phyloP scores from a whole-genome alignment of 2,797 vertebrate genomes.

The Xenops minutus region DNA sequence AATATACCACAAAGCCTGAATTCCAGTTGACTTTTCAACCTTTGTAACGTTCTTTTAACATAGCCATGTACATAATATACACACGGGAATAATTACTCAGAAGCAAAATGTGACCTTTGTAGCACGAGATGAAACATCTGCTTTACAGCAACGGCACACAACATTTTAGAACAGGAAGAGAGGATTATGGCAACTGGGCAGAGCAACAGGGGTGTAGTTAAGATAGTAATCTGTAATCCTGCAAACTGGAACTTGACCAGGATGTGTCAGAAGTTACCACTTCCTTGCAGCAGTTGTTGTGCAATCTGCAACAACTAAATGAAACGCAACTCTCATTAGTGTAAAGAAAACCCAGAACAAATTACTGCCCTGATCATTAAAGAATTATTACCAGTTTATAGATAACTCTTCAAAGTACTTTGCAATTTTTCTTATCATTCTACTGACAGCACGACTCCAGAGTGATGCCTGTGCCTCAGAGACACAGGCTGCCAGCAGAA shows the following conservation, averaged over 20 bases:
- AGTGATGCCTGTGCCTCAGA: neutral
- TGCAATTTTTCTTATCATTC: neutral
- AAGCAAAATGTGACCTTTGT: neutral
- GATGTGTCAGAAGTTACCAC: neutral
- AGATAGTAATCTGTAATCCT: neutral
- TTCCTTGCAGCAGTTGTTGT: neutral
- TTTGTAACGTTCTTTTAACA: neutral
- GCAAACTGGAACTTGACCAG: conserved; percentile 6
- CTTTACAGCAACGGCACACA: neutral
- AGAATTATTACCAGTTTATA: neutral
- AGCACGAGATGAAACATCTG: conserved; percentile 40
- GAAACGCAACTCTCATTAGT: neutral
- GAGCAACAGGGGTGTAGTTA: neutral
- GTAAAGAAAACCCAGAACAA: neutral
- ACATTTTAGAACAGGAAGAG: conserved; percentile 27
- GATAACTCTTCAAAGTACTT: neutral
- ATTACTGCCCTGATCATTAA: neutral
- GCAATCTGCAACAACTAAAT: neutral
- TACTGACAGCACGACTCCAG: neutral
- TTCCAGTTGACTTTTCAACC: neutral
- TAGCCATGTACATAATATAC: neutral
- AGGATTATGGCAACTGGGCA: conserved; percentile 27
- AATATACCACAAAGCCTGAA: neutral
- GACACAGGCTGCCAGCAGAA: neutral
- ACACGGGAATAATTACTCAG: conserved; percentile 5